Percentiles rank a stretch among this genome's conserved stretches.
phyloP scores from a whole-genome alignment of 1,140 invertebrate species.

The Micrasema minimum region DNA sequence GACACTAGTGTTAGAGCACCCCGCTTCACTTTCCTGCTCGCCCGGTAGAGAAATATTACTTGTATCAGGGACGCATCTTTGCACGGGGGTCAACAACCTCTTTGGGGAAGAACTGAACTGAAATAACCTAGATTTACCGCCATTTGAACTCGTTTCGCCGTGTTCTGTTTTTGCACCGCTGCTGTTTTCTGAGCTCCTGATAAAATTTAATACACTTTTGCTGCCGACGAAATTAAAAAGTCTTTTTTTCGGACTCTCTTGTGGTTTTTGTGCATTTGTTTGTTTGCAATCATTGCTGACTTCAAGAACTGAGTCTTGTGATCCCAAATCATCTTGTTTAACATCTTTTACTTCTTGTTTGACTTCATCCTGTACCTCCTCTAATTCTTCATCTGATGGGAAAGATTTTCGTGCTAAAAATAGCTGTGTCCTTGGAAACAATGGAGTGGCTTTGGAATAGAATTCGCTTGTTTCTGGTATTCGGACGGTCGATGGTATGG shows the following conservation, averaged over 20 bases:
- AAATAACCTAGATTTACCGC: conserved; percentile 32
- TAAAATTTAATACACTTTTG: conserved; percentile 39
- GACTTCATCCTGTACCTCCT: conserved; percentile 55
- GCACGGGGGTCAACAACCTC: neutral
- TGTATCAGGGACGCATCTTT: conserved; percentile 30
- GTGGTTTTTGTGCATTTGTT: conserved; percentile 4
- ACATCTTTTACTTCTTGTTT: neutral
- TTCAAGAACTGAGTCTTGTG: conserved; percentile 48
- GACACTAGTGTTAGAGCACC: neutral
- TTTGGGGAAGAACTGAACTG: conserved; percentile 30
- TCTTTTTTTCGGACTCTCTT: conserved; percentile 44
- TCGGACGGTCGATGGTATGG: conserved; percentile 63
- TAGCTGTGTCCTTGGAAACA: conserved; percentile 63
- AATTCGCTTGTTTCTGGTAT: conserved; percentile 64
- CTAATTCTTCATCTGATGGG: conserved; percentile 54
- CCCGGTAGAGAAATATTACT: conserved; percentile 10
- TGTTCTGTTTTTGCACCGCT: too few species aligned
- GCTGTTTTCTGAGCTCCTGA: conserved; percentile 34
- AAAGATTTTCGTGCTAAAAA: conserved; percentile 58
- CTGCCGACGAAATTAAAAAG: conserved; percentile 23
- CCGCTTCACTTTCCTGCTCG: conserved; percentile 15
- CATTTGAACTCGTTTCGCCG: conserved; percentile 22
- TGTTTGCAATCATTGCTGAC: conserved; percentile 32
- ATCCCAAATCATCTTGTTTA: conserved; percentile 30
- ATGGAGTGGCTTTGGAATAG: conserved; percentile 65